These are phyloP conservation scores for Uropetala carovei DNA, from an alignment of 2,888 invertebrate species.

Conservation along the genomic window DNA sequence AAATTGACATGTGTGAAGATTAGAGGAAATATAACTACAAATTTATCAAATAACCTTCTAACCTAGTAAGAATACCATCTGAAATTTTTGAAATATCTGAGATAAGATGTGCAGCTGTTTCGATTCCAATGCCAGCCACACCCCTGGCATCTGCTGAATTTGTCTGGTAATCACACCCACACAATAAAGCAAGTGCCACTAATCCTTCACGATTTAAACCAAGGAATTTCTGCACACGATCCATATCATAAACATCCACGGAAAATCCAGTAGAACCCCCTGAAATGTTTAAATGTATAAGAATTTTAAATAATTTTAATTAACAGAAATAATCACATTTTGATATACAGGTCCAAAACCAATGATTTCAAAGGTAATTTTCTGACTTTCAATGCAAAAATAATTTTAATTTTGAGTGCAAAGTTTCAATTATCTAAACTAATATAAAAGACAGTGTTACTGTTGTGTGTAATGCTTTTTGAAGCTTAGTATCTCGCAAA, in stretches of 20 bases:
- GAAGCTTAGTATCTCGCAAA: no score
- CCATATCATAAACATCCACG: conserved; percentile 86
- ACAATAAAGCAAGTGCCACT: conserved; percentile 88
- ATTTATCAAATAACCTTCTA: background rate
- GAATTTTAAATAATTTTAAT: no score
- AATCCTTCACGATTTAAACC: conserved; percentile 89
- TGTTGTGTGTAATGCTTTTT: no score
- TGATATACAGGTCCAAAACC: no score
- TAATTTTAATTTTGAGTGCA: no score
- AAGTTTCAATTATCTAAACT: no score
- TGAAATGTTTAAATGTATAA: conserved; percentile 71
- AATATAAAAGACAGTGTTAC: no score
- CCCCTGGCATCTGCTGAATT: conserved; percentile 77
- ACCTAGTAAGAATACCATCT: background rate
- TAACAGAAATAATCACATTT: no score
- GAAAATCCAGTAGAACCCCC: conserved; percentile 84
- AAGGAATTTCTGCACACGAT: conserved; percentile 80
- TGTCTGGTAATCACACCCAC: conserved; percentile 91
- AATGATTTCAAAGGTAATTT: no score
- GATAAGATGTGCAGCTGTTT: conserved; percentile 85
- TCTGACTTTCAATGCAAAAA: no score
- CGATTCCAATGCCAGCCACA: conserved; percentile 86
- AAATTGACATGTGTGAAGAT: background rate
- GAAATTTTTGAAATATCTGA: conserved; percentile 75
- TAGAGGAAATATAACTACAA: background rate